Base-by-base conservation (phyloP, 30 jellyfish, hydroid and myxozoan genomes). In the Aurelia sp. region DNA sequence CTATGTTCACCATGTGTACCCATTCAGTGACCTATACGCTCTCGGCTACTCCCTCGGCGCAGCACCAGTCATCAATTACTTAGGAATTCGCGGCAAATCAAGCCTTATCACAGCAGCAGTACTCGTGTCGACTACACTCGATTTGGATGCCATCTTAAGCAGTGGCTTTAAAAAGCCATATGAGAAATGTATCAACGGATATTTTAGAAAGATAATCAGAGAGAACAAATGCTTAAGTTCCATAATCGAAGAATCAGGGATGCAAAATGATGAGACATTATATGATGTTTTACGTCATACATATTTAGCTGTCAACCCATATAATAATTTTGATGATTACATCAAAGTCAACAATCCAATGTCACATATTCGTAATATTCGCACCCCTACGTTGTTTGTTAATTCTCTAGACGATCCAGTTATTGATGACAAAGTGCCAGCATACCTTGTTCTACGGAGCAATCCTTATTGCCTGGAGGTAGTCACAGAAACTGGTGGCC, bases 391-490 rank as follows among this genome's bases (percentile, higher is more conserved):
- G 63, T 82, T 85, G 60, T 85, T 85, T 38, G 59, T 85, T 70
- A 85, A 74, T 53, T 31, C 88, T 4, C 76, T 74, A 61, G 94
- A 85, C 68, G 94, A 85, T 27, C 94, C 94, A 19, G 94, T 85
- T 6, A 24, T 85, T 5, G 88, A 74, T 9, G 88, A 65, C 4
- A 53, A 47, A 30, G 52, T 78, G 8, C 88, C 88, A 8, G 88
- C 88, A 18, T 52, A 85, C 83, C 58, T 75, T 4, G 72, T 67
- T 40, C 67, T 85, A 13, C 52, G 85, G 35, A 73, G 58, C 88
- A 73, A 74, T 55, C 21, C 74, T 2, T 73, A 75, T 76, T 85
- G 94, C 84, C 59, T 85, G 3, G 88, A 73, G 65, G 81, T 75
- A 19, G 80, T 75, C 3, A 85, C 94, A 13, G 94, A 85, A 11